Evolutionary conservation across 1,140 invertebrate species (phyloP), one percentile per base, ranked within the genome.

Genomic region (Chymomyza costata): DNA sequence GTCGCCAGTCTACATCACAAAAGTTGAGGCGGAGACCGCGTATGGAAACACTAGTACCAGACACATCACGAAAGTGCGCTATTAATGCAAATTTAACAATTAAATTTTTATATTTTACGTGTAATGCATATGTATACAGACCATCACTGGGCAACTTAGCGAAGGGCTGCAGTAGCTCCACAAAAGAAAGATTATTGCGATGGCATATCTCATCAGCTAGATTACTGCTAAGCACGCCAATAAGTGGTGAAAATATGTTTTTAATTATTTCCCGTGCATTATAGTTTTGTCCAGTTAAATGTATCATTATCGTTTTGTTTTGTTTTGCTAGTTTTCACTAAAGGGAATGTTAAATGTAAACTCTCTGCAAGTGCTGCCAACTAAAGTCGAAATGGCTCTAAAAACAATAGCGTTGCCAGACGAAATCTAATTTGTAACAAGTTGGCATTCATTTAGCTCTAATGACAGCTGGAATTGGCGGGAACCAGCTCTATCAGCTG

Each of bases 141-240:
- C 94, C 92, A 90, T 95, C 94, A 52, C 89, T 89, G 61, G 89
- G 91, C 34, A 95, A 83, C 68, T 91, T 90, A 70, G 92, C 92
- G 87, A 98, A 98, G 2, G 96, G 96, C 84, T 96, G 95, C 19
- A 98, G 87, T 39, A 98, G 84, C 87, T 98, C 94, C 39, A 93
- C 91, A 82, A 98, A 96, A 14, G 91, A 91, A 34, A 98, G 87
- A 87, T 97, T 96, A 86, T 97, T 98, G 83, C 95, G 96, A 54
- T 92, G 90, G 81, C 95, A 96, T 35, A 93, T 87, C 54, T 90
- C 88, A 71, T 97, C 94, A 5, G 94, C 96, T 82, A 91, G 89
- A 19, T 89, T 86, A 73, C 94, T 96, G 76, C 92, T 93, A 45
- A 97, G 87, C 17, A 95, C 93, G 37, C 94, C 96, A 44, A 98